Evolutionary conservation across 2,797 vertebrate species (phyloP), one percentile per base, ranked within the genome.

Genomic region (Muscicapa striata): DNA sequence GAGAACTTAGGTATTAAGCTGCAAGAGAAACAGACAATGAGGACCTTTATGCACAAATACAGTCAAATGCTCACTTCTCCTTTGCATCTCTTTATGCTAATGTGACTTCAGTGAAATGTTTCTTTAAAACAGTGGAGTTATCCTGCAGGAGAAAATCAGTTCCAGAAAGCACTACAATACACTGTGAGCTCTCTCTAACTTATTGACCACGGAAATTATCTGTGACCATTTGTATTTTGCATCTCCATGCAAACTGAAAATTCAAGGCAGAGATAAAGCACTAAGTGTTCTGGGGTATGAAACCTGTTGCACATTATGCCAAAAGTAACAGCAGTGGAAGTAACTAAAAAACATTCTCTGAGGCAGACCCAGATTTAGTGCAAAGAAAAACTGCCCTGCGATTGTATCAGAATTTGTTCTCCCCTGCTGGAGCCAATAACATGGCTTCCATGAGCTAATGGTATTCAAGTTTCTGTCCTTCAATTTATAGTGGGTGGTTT

Each of bases 391-490:
- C 36, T 68, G n/a, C 36, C 26, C 51, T 1, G 1, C 14, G 82
- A 76, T 88, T 0, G 0, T 78, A 88, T 75, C 69, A 67, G 67
- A 89, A 90, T 92, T 90, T 57, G 23, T 95, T 95, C 70, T 95
- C 32, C 51, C 10, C 32, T n/a, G 74, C 74, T 84, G 77, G 29
- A 93, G 86, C 74, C 63, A 84, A 6, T 64, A 79, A 22, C 15
- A 55, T 36, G 36, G 19, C 17, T 81, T 27, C 59, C 45, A 36
- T 23, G 38, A 87, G 41, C 74, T 76, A 95, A 93, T 74, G 16
- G 73, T 94, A 48, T 89, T 95, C 84, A 84, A 36, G 69, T 63
- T 90, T 88, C 76, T 84, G 77, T 58, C 30, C 13, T 62, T 93
- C 83, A 79, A 29, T 84, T 95, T 90, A 23, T 13, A 74, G 45